phyloP scores from a whole-genome alignment of 1,140 invertebrate genomes.

The Myzus persicae region DNA sequence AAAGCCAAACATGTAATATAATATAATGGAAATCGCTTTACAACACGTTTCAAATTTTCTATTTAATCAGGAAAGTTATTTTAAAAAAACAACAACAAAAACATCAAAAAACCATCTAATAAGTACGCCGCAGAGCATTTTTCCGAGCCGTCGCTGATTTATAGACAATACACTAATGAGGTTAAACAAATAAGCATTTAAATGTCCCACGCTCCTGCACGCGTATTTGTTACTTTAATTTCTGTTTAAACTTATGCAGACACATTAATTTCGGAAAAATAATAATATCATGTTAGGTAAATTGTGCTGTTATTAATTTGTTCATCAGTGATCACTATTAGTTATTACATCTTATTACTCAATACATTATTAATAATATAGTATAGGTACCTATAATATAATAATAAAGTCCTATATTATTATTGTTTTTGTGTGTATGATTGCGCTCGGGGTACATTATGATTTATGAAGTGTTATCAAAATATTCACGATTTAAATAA shows the following conservation, averaged over 20 bases:
- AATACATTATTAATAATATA: background rate
- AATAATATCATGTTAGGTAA: background rate
- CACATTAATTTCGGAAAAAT: background rate
- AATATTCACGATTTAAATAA: background rate
- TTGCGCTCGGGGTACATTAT: background rate
- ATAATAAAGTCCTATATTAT: background rate
- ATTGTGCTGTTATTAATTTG: background rate
- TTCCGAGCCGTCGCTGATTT: background rate
- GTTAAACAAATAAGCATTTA: background rate
- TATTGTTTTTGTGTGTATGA: background rate
- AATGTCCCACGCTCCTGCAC: background rate
- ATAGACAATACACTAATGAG: slow-evolving; percentile 14
- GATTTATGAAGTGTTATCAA: background rate
- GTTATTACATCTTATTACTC: background rate
- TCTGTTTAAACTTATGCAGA: background rate
- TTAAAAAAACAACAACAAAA: background rate
- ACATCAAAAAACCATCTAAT: background rate
- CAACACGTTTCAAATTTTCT: background rate
- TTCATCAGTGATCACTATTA: background rate
- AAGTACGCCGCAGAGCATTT: background rate
- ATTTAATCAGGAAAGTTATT: background rate
- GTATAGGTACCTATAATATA: too few relatives aligned
- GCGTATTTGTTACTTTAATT: background rate
- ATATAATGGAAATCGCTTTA: background rate
- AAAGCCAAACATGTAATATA: background rate